Evolutionary conservation across 2,797 vertebrate genomes (phyloP), one percentile per base, ranked within the genome.

Genomic region (Takifugu ocellatus): DNA sequence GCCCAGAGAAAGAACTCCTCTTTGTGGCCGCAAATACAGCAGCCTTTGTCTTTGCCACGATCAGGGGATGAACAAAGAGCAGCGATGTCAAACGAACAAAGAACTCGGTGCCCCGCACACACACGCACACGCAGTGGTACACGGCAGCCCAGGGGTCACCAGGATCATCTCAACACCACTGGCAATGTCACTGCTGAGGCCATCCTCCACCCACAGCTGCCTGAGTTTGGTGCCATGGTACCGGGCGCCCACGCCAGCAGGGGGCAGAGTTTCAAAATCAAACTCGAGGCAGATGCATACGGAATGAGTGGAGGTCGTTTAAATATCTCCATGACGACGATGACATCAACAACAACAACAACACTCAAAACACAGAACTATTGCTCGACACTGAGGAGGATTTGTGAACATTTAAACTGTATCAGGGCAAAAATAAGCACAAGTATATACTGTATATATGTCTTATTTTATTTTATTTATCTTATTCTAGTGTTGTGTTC

Each of bases 31-130:
- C 47, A 52, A 51, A 86, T 70, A 92, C 84, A 90, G 88, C 85
- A 75, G 76, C 84, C 62, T 77, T 91, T 90, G 89, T 91, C 59
- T 69, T 68, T 69, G 61, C 61, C 45, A 51, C 7, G 36, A 62
- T 66, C 49, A 5, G 46, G 46, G 44, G 68, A 51, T 49, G 72
- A 82, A 90, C 87, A 91, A 91, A 85, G 87, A 78, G 74, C 72
- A 76, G 72, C 72, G 81, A 91, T 89, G 85, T 88, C 75, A 87
- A 83, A 76, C 75, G 81, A 87, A 89, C 87, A 90, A 87, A 86
- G 87, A 71, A 68, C 61, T 70, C 60, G 56, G 68, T 79, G 68
- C 79, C 62, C 71, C 55, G 64, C 52, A 50, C 71, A 70, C 71
- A 59, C 63, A 56, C 57, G 43, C 69, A 66, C 53, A 29, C 64